These are phyloP conservation scores for Oxycera nigricornis DNA, from an alignment of 2,888 invertebrate species.

Conservation along the genomic window DNA sequence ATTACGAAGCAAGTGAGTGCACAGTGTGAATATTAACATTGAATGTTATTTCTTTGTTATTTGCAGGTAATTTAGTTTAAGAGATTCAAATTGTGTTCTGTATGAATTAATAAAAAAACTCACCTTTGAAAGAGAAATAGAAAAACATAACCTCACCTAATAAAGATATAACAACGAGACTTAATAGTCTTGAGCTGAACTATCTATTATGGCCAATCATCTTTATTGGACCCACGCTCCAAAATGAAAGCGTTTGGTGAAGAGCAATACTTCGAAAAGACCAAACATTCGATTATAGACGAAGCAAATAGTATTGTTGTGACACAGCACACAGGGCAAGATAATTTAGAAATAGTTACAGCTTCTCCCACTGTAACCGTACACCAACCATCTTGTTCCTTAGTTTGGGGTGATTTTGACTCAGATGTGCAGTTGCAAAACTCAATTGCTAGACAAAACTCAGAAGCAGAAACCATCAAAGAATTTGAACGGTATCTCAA, in stretches of 20 bases:
- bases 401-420: not conserved
- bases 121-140: too few species aligned
- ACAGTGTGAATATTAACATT: too few species aligned
- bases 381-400: not conserved
- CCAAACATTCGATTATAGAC: not conserved
- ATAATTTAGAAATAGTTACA: not conserved
- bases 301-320: not conserved
- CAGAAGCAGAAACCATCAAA: not conserved
- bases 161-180: not conserved
- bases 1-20: too few species aligned
- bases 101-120: too few species aligned
- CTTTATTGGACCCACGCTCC: too few species aligned
- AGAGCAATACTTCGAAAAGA: not conserved
- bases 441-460: not conserved
- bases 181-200: not conserved
- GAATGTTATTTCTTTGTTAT: too few species aligned
- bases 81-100: too few species aligned
- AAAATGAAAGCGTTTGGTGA: not conserved
- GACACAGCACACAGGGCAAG: not conserved
- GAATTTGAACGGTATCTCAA: not conserved
- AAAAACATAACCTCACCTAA: too few species aligned
- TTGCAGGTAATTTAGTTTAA: too few species aligned
- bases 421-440: not conserved
- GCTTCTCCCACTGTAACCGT: not conserved
- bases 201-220: too few species aligned